phyloP scores from a whole-genome alignment of 2,888 invertebrate genomes.

The Spatulosminthurus flaviceps region DNA sequence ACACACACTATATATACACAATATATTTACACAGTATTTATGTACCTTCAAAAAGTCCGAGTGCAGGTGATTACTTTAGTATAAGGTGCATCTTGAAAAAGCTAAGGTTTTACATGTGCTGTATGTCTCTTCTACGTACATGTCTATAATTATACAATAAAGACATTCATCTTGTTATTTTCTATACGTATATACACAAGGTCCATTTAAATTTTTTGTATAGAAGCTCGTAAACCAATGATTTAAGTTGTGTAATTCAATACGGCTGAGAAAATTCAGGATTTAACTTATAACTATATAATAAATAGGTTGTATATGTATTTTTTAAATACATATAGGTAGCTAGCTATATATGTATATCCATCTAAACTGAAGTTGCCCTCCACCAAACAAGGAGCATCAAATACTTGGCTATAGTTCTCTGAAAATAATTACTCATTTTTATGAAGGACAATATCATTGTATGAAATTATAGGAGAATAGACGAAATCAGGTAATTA shows the following conservation, averaged over 20 bases:
- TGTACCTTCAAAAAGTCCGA: no score
- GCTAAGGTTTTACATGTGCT: no score
- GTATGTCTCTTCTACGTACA: background rate
- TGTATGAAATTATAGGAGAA: background rate
- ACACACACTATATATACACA: no score
- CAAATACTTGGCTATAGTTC: slow-evolving; percentile 1
- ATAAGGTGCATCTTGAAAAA: no score
- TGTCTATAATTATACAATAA: background rate
- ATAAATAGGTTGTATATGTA: no score
- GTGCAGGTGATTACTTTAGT: no score
- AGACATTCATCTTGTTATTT: slow-evolving; percentile 6
- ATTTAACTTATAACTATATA: background rate
- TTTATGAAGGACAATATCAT: slow-evolving; percentile 13
- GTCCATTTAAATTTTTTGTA: slow-evolving; percentile 3
- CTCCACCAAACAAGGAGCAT: slow-evolving; percentile 5
- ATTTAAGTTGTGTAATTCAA: slow-evolving; percentile 12
- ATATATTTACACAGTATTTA: no score
- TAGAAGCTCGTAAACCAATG: slow-evolving; percentile 7
- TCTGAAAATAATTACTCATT: slow-evolving; percentile 1
- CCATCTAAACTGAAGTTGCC: no score
- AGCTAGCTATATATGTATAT: no score
- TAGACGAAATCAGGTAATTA: background rate
- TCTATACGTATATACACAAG: background rate
- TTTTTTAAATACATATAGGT: no score
- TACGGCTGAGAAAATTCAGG: slow-evolving; percentile 2